These are phyloP conservation scores for Corythornis vintsioides DNA, from an alignment of 2,113 vertebrate genomes.

Conservation along the genomic window DNA sequence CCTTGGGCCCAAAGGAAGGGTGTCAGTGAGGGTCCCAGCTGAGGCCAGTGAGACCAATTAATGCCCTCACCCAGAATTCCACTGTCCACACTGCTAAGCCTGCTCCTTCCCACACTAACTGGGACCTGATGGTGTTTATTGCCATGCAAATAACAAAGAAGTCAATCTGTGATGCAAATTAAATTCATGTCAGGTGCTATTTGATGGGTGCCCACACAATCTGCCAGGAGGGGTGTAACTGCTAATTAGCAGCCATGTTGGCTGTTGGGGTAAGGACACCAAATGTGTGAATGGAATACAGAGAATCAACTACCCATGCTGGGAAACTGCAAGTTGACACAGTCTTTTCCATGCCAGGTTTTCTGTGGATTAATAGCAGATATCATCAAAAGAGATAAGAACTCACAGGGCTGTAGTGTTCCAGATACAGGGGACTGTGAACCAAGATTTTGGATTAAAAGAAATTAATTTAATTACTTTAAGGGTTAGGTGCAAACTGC, in stretches of 20 bases:
- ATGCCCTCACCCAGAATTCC: background rate
- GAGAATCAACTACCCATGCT: background rate
- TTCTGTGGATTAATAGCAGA: background rate
- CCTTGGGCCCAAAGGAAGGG: background rate
- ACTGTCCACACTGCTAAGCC: background rate
- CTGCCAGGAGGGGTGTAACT: slow-evolving; percentile 19
- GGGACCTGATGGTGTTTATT: background rate
- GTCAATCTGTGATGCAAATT: background rate
- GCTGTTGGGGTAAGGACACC: background rate
- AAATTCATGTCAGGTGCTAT: slow-evolving; percentile 26
- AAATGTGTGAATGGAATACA: slow-evolving; percentile 23
- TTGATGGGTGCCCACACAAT: slow-evolving; percentile 35
- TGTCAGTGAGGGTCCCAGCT: background rate
- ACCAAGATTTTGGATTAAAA: background rate
- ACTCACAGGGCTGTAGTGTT: background rate
- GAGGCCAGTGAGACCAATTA: background rate
- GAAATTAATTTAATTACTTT: background rate
- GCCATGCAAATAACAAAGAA: slow-evolving; percentile 7
- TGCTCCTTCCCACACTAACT: background rate
- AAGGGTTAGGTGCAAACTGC: background rate
- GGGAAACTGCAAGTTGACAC: background rate
- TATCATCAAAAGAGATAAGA: background rate
- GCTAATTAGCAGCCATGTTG: slow-evolving; percentile 54
- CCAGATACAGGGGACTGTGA: background rate
- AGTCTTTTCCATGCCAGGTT: background rate